Evolutionary conservation across 2,797 vertebrate species (phyloP).

Genomic region (Octomys mimax): DNA sequence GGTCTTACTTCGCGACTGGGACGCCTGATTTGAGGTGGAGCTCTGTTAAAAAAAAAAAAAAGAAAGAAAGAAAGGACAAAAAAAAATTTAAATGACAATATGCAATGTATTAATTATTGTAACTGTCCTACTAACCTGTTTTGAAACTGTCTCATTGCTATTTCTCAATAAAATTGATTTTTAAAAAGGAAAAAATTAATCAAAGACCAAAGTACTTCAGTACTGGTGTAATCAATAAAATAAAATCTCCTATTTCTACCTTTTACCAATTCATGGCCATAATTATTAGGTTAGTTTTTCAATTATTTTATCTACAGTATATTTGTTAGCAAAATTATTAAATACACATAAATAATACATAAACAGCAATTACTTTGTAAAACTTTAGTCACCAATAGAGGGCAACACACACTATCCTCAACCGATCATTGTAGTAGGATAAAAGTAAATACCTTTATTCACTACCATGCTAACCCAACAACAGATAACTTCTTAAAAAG

Average conservation of each 20-base stretch:
- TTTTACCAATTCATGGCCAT: background rate
- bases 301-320: constrained; percentile 36
- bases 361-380: constrained; percentile 32
- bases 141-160: too few relatives aligned
- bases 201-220: constrained; percentile 37
- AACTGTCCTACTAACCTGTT: too few relatives aligned
- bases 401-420: constrained; percentile 57
- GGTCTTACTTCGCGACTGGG: constrained; percentile 92
- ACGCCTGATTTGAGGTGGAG: constrained; percentile 93
- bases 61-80: background rate
- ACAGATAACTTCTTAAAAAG: constrained; percentile 1
- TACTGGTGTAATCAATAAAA: constrained; percentile 21
- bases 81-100: background rate
- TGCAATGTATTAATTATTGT: too few relatives aligned
- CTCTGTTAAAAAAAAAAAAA: constrained; percentile 89
- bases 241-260: constrained; percentile 3
- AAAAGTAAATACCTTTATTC: constrained; percentile 41
- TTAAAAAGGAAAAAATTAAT: background rate
- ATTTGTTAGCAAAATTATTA: constrained; percentile 26
- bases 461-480: constrained; percentile 35
- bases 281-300: background rate
- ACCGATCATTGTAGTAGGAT: background rate
- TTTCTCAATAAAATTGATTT: too few relatives aligned
- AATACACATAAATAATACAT: constrained; percentile 18
- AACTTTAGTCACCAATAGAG: constrained; percentile 66